Conservation (phyloP, 2,113 vertebrate species). For the Octodon degus region DNA sequence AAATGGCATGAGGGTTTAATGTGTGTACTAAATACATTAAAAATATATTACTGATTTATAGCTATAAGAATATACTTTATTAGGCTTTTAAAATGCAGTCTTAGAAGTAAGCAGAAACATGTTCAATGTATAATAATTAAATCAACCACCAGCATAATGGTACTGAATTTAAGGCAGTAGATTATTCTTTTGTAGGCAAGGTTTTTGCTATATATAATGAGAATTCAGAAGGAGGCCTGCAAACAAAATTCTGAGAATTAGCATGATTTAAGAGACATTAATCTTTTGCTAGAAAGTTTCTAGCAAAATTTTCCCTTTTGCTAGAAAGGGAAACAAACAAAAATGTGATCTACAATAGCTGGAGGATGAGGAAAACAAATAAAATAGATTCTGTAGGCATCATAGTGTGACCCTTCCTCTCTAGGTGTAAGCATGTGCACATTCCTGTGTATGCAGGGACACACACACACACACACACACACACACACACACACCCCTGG, state of each 20-base stretch:
- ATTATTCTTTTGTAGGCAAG: slow-evolving; percentile 13
- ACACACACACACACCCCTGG: background rate
- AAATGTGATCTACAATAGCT: background rate
- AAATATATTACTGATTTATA: background rate
- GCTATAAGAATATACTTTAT: background rate
- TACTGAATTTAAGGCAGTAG: slow-evolving; percentile 49
- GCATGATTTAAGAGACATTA: slow-evolving; percentile 23
- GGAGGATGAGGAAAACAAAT: slow-evolving; percentile 6
- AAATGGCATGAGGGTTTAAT: slow-evolving; percentile 36
- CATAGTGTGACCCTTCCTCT: background rate
- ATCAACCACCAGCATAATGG: slow-evolving; percentile 13
- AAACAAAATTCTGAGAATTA: slow-evolving; percentile 33
- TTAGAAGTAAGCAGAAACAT: slow-evolving; percentile 32
- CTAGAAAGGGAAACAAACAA: background rate
- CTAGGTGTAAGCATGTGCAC: background rate
- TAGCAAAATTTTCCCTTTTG: too few relatives aligned
- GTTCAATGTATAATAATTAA: background rate
- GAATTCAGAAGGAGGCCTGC: slow-evolving; percentile 48
- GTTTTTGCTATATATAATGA: slow-evolving; percentile 51
- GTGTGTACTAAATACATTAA: background rate
- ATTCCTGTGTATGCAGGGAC: rapidly evolving
- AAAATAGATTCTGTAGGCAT: background rate
- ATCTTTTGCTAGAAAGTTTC: too few relatives aligned
- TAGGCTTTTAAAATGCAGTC: slow-evolving; percentile 46
- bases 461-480: background rate